Conservation (phyloP, 2,797 vertebrate genomes). For the Crenuchus spilurus region DNA sequence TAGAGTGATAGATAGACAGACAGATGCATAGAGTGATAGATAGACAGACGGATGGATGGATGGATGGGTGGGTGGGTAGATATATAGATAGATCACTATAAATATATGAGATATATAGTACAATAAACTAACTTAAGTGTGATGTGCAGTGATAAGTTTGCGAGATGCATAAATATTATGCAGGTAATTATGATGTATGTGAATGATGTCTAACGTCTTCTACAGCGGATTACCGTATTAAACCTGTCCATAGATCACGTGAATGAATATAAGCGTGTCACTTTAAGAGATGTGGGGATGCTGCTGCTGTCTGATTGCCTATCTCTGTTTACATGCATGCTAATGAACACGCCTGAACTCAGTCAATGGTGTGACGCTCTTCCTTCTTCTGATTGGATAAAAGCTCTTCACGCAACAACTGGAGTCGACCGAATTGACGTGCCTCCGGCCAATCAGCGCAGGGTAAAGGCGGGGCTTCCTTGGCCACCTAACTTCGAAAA, state of each 20-base stretch:
- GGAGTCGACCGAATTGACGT: conserved; percentile 29
- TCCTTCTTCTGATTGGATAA: conserved; percentile 66
- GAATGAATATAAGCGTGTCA: background rate
- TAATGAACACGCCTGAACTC: conserved; percentile 30
- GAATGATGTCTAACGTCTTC: too few relatives aligned
- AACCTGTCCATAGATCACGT: background rate
- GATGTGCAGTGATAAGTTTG: too few relatives aligned
- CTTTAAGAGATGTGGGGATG: conserved; percentile 19
- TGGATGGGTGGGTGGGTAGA: too few relatives aligned
- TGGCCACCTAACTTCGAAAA: conserved; percentile 46
- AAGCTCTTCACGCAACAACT: conserved; percentile 32
- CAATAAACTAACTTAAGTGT: too few relatives aligned
- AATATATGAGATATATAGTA: too few relatives aligned
- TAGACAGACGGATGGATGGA: too few relatives aligned
- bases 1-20: too few relatives aligned
- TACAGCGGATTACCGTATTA: background rate
- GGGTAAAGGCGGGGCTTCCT: background rate
- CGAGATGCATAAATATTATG: too few relatives aligned
- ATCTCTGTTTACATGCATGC: conserved; percentile 9
- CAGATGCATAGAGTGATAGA: too few relatives aligned
- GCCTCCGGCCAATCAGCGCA: conserved; percentile 56
- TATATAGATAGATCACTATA: too few relatives aligned
- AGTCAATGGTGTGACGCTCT: conserved; percentile 73
- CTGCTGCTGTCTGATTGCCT: background rate
- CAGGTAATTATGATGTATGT: too few relatives aligned